Evolutionary conservation across 2,888 invertebrate species (phyloP).

Genomic region (Drosophila meridiana): DNA sequence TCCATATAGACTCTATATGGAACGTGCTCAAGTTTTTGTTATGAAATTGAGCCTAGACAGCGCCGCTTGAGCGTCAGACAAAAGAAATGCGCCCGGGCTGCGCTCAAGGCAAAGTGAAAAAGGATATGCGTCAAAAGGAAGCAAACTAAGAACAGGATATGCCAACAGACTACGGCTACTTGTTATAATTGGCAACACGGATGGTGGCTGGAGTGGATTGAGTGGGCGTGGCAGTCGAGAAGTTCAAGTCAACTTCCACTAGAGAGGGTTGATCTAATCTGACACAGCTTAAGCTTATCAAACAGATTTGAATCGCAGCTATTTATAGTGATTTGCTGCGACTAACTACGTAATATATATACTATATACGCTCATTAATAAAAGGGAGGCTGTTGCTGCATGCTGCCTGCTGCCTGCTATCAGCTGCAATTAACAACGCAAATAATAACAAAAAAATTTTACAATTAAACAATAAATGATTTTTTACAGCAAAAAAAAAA

Average conservation of each 20-base stretch:
- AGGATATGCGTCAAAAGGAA: constrained; percentile 67
- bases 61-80: constrained; percentile 56
- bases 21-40: constrained; percentile 80
- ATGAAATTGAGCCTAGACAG: constrained; percentile 77
- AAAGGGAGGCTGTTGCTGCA: neutral
- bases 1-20: neutral
- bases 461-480: constrained; percentile 63
- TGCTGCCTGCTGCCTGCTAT: neutral
- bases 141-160: constrained; percentile 73
- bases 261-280: neutral
- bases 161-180: constrained; percentile 59
- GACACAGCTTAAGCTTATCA: neutral
- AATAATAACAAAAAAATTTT: constrained; percentile 38
- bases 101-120: constrained; percentile 59
- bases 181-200: constrained; percentile 70
- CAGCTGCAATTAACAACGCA: constrained; percentile 65
- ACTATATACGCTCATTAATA: constrained; percentile 14
- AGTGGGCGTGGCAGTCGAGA: neutral
- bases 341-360: neutral
- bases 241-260: neutral
- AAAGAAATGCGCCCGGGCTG: constrained; percentile 48
- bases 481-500: constrained; percentile 29
- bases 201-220: no score
- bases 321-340: neutral
- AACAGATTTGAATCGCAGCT: neutral